Evolutionary conservation across 2,113 vertebrate genomes (phyloP).

Genomic region (Takifugu bimaculatus): DNA sequence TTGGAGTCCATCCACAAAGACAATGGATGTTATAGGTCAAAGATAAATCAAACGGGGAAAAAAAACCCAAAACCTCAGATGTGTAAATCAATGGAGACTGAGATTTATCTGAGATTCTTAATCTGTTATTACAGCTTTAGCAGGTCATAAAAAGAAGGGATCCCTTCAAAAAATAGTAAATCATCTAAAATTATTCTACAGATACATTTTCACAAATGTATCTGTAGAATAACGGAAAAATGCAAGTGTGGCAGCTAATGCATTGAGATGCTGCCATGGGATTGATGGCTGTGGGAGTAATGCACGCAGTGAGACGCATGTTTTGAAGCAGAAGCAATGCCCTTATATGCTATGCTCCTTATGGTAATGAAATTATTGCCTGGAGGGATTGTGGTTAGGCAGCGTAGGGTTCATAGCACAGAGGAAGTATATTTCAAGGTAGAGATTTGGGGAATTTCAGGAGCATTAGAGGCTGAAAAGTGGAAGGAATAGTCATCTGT

Average conservation of each 20-base stretch:
- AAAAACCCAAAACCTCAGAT: too few species aligned
- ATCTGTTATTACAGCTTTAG: too few species aligned
- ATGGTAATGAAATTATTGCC: conserved; percentile 49
- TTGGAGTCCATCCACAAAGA: too few species aligned
- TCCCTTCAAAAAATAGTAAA: too few species aligned
- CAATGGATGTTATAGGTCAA: too few species aligned
- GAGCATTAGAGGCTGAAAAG: conserved; percentile 38
- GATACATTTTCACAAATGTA: neutral
- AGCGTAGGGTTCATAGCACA: conserved; percentile 11
- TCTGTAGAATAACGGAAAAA: neutral
- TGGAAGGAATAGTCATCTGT: conserved; percentile 41
- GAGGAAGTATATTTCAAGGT: conserved; percentile 50
- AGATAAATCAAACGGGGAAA: too few species aligned
- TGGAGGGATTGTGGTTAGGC: conserved; percentile 37
- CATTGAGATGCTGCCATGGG: conserved; percentile 26
- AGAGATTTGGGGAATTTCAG: conserved; percentile 49
- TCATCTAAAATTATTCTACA: neutral
- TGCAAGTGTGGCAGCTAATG: conserved; percentile 13
- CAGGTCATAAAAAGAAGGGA: too few species aligned
- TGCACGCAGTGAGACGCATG: conserved; percentile 30
- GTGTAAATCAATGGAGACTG: too few species aligned
- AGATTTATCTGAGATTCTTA: too few species aligned
- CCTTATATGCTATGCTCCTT: conserved; percentile 34
- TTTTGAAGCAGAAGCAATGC: conserved; percentile 37
- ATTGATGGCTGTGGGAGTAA: conserved; percentile 32